These are phyloP conservation scores for Pemphredon lugubris DNA, from an alignment of 2,888 invertebrate genomes.

Conservation along the genomic window DNA sequence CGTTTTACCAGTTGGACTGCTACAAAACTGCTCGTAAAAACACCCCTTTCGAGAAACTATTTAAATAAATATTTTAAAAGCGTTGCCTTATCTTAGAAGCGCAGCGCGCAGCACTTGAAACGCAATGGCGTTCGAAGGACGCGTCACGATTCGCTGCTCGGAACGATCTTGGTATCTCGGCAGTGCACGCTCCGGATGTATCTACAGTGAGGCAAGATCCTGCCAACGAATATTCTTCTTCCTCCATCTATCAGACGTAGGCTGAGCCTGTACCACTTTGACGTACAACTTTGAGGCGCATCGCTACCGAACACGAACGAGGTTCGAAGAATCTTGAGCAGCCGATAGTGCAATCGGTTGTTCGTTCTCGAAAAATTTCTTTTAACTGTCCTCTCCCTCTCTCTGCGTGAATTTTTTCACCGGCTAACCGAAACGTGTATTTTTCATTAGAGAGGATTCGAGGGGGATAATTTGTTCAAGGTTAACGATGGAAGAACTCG, in stretches of 20 bases:
- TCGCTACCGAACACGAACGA: constrained; percentile 61
- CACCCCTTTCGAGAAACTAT: constrained; percentile 14
- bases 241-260: constrained; percentile 35
- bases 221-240: constrained; percentile 57
- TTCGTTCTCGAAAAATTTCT: no score
- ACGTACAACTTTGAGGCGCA: constrained; percentile 24
- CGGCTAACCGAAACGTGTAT: no score
- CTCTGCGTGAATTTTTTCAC: neutral
- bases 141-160: neutral
- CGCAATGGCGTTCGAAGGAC: constrained; percentile 1
- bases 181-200: constrained; percentile 67
- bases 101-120: neutral
- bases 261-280: constrained; percentile 43
- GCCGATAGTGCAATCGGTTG: constrained; percentile 29
- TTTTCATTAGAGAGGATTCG: neutral
- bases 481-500: no score
- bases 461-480: no score
- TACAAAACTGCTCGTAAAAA: constrained; percentile 1
- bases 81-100: constrained; percentile 17
- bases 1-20: constrained; percentile 15
- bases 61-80: constrained; percentile 53
- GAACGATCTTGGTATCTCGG: constrained; percentile 27
- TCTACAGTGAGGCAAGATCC: constrained; percentile 68
- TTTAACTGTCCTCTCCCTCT: constrained; percentile 1
- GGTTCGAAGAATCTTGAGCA: constrained; percentile 45